Conservation (phyloP, 2,113 vertebrate species). For the Atrichornis clamosus region DNA sequence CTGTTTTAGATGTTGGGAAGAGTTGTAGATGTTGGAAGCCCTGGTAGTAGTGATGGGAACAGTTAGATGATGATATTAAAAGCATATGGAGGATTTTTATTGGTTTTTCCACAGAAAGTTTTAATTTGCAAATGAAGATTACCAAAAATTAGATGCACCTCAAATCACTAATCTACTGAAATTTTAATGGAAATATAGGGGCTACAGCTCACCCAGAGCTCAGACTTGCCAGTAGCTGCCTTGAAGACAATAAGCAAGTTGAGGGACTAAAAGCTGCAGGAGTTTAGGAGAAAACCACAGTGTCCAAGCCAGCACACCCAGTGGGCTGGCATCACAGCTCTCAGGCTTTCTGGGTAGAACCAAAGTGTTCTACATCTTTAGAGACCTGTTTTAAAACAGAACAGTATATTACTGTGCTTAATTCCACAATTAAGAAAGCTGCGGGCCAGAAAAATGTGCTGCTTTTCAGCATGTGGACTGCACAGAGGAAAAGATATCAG, state of each 20-base stretch:
- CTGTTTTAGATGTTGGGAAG: neutral
- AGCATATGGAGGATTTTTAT: neutral
- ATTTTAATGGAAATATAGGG: neutral
- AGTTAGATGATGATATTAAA: neutral
- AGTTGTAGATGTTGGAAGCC: neutral
- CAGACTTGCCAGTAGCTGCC: neutral
- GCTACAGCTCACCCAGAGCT: neutral
- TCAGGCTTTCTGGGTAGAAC: neutral
- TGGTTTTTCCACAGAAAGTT: neutral
- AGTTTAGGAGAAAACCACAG: neutral
- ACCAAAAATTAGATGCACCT: neutral
- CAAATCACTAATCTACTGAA: neutral
- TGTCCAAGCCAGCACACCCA: neutral
- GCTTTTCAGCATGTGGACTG: neutral
- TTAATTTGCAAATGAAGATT: neutral
- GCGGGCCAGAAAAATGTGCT: neutral
- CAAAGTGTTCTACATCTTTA: neutral
- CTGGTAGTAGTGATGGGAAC: neutral
- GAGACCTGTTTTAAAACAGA: neutral
- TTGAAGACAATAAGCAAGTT: neutral
- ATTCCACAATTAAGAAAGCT: neutral
- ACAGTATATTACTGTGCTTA: neutral
- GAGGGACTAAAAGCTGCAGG: neutral
- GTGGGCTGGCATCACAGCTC: neutral
- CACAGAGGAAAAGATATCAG: neutral